Evolutionary conservation across 2,113 vertebrate genomes (phyloP), one percentile per base, ranked within the genome.

Genomic region (Phrynosoma platyrhinos): DNA sequence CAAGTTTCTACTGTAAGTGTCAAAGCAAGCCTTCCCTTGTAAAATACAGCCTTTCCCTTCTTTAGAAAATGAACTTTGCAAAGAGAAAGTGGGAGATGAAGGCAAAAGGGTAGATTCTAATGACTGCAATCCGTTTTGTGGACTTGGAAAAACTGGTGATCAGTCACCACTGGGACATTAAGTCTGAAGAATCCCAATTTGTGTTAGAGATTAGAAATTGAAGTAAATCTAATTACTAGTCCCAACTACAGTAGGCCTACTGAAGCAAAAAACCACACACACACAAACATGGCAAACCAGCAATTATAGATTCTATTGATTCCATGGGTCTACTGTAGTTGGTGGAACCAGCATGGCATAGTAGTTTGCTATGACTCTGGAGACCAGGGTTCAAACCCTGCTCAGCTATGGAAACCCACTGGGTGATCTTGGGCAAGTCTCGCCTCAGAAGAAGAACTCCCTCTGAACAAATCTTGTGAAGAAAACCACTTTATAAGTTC

Each of bases 61-160:
- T 88, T 88, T 82, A 9, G 2, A n/a, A 8, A 32, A 83, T 68
- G 88, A 75, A 91, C 66, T 40, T 1, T 1, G 1, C 40, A 21
- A 85, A 92, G 85, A 79, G 30, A 86, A 90, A 84, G 5, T 36
- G 23, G 36, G 9, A 89, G 14, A 36, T 84, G 5, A 85, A 79
- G 88, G 89, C 62, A 87, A 92, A 93, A 92, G 89, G 91, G 92
- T 89, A 93, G 90, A 92, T 88, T 93, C 87, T 85, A 92, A 76
- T 89, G 93, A 87, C 78, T 91, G 90, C 84, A 93, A 92, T 82
- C 82, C 0, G 0, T 90, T 91, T 78, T 89, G 88, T 76, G 72
- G 27, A 23, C 27, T 71, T 86, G n/a, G 84, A 85, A 58, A 93
- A 91, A 90, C 68, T 83, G 90, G 69, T 79, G 30, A 89, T 82